Base-by-base conservation (phyloP, 2,888 invertebrate species). In the Platycheirus rosarum region DNA sequence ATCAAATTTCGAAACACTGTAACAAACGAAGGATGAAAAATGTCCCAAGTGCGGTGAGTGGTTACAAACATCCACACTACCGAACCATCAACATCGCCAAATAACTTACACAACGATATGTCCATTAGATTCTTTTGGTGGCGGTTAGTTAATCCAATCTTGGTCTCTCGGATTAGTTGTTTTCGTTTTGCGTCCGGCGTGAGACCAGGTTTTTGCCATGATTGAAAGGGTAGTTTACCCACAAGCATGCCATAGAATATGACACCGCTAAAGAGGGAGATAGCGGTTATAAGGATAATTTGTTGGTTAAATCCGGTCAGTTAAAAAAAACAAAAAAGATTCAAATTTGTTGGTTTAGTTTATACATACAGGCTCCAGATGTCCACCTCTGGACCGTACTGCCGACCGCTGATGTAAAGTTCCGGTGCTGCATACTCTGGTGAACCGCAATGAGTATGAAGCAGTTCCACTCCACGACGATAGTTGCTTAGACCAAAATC, bases 391-490 rank as follows among this genome's bases (percentile, higher is more conserved):
- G 95, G 93, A 46, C 95, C 95, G 89, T 95, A 95, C 79, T 92
- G 92, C 70, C 93, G 92, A 32, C 93, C 93, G 86, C 93, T 93
- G 14, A 93, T 91, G 88, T 95, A 95, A 76, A 95, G 91, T 89
- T 95, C 95, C 0, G 95, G 95, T 44, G 95, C 95, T 1, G 95
- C 95, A 89, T 95, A 95, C 90, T 95, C 95, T 9, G 95, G 93
- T 32, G 95, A 95, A 51, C 95, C 95, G 89, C 95, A 95, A 86
- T 95, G 95, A 0, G 95, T 95, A 85, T 93, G 92, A 87, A 95
- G 90, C n/a, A 93, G 92, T 8, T 92, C 92, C 32, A 91, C 90
- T 14, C 91, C 89, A 69, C 91, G 91, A 91, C 93, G 95, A 77
- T 92, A 88, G 89, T 95, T 95, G 86, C 95, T 95, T 78, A 95